phyloP scores from a whole-genome alignment of 2,797 vertebrate genomes.

The Rachycentron canadum region DNA sequence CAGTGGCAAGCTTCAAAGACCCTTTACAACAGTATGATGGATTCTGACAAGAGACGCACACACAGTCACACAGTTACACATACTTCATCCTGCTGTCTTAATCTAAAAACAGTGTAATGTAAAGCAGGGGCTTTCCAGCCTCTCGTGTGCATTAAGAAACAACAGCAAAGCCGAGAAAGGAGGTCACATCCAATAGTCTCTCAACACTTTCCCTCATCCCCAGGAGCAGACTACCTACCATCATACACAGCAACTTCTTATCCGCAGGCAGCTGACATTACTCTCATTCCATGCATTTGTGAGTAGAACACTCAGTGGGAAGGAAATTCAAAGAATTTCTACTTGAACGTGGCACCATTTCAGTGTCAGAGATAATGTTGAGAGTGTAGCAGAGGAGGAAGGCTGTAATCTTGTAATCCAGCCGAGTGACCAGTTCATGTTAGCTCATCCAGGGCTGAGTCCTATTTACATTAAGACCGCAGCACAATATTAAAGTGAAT shows the following conservation, averaged over 20 bases:
- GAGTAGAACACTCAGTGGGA: conserved; percentile 37
- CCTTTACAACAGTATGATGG: conserved; percentile 39
- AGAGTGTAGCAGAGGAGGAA: neutral
- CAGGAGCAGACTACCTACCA: conserved; percentile 33
- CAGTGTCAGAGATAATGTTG: conserved; percentile 1
- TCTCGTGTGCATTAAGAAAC: conserved; percentile 34
- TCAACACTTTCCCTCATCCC: conserved; percentile 30
- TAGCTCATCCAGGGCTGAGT: neutral
- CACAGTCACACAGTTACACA: conserved; percentile 4
- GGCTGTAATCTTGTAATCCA: conserved; percentile 1
- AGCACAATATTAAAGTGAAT: neutral
- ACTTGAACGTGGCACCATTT: conserved; percentile 26
- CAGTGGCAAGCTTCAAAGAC: conserved; percentile 21
- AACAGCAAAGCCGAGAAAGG: conserved; percentile 45
- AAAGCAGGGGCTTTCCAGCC: conserved; percentile 24
- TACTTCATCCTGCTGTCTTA: conserved; percentile 7
- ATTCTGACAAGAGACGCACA: conserved; percentile 11
- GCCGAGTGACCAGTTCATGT: neutral
- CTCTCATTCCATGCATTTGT: conserved; percentile 61
- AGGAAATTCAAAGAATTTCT: conserved; percentile 48
- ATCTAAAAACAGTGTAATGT: conserved; percentile 53
- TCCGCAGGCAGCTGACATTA: conserved; percentile 55
- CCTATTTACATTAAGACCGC: neutral
- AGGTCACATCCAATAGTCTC: conserved; percentile 50
- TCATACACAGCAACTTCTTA: conserved; percentile 23